Evolutionary conservation across 2,888 invertebrate species (phyloP).

Genomic region (Tipula vernalis): DNA sequence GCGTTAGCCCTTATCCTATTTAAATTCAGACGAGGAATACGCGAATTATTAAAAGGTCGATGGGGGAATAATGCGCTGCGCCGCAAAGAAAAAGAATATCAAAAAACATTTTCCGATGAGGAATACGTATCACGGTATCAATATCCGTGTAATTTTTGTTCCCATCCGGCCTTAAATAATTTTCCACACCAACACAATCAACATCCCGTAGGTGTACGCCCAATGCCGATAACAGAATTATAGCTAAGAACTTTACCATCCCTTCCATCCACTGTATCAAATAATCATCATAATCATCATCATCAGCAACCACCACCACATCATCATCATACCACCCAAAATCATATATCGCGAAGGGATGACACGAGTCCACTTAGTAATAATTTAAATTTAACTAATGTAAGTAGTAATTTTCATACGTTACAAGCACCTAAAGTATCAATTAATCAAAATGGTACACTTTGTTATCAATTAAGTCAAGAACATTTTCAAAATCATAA

Average conservation of each 20-base stretch:
- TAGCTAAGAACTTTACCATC: constrained; percentile 89
- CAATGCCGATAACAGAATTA: constrained; percentile 85
- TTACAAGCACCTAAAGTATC: constrained; percentile 7
- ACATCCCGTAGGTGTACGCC: constrained; percentile 39
- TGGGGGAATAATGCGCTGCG: constrained; percentile 36
- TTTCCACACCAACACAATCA: constrained; percentile 38
- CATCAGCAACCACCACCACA: constrained; percentile 23
- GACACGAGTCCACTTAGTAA: not conserved
- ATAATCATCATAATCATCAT: not conserved
- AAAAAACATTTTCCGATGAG: constrained; percentile 80
- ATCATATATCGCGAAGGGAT: constrained; percentile 7
- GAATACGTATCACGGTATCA: constrained; percentile 48
- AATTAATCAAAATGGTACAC: constrained; percentile 10
- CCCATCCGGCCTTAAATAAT: constrained; percentile 31
- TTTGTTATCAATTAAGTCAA: constrained; percentile 31
- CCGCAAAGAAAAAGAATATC: constrained; percentile 76
- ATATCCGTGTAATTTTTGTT: constrained; percentile 31
- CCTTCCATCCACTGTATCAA: constrained; percentile 35
- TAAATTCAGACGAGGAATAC: constrained; percentile 63
- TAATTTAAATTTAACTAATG: constrained; percentile 5
- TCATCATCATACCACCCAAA: constrained; percentile 15
- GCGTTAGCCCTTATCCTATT: constrained; percentile 62
- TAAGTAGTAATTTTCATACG: constrained; percentile 5
- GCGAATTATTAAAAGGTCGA: constrained; percentile 63
- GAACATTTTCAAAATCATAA: constrained; percentile 22